Percentiles rank a stretch among this genome's conserved stretches.
Conservation (phyloP, 1,140 invertebrate genomes). For the Drosophila micromelanica region DNA sequence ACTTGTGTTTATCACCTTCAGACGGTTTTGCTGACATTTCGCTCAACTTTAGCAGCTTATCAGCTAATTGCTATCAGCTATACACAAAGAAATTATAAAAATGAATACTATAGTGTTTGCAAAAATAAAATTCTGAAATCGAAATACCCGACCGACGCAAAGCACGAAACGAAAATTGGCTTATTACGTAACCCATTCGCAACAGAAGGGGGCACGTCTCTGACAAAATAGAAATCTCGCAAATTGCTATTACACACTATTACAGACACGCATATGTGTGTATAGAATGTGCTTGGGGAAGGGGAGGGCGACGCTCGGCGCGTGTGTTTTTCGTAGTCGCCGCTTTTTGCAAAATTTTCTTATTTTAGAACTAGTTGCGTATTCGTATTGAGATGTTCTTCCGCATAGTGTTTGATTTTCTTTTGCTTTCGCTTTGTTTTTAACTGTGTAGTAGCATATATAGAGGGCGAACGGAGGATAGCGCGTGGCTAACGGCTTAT, state of each 20-base stretch:
- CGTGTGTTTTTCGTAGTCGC: slow-evolving; percentile 2
- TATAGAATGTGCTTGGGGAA: slow-evolving; percentile 9
- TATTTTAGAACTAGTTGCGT: slow-evolving; percentile 34
- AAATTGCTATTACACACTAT: slow-evolving; percentile 40
- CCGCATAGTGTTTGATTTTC: slow-evolving; percentile 26
- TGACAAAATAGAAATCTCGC: slow-evolving; percentile 46
- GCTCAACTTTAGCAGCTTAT: slow-evolving; percentile 37
- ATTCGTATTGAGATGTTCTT: slow-evolving; percentile 23
- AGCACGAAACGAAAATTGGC: slow-evolving; percentile 16
- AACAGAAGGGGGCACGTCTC: slow-evolving; percentile 47
- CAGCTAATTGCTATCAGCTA: slow-evolving; percentile 36
- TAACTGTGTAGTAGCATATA: background rate
- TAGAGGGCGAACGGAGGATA: background rate
- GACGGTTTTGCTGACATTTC: slow-evolving; percentile 58
- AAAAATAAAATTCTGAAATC: slow-evolving; percentile 3
- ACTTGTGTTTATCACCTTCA: slow-evolving; percentile 63
- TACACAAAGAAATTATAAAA: background rate
- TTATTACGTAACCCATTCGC: slow-evolving; percentile 57
- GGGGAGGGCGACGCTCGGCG: background rate
- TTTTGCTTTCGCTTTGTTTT: slow-evolving; percentile 1
- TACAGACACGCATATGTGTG: slow-evolving; percentile 5
- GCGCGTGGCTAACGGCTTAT: slow-evolving; percentile 7
- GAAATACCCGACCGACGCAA: background rate
- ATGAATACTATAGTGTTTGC: background rate
- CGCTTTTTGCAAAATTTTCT: slow-evolving; percentile 17